Conservation (phyloP, 2,888 invertebrate genomes). For the Pammene fasciana region DNA sequence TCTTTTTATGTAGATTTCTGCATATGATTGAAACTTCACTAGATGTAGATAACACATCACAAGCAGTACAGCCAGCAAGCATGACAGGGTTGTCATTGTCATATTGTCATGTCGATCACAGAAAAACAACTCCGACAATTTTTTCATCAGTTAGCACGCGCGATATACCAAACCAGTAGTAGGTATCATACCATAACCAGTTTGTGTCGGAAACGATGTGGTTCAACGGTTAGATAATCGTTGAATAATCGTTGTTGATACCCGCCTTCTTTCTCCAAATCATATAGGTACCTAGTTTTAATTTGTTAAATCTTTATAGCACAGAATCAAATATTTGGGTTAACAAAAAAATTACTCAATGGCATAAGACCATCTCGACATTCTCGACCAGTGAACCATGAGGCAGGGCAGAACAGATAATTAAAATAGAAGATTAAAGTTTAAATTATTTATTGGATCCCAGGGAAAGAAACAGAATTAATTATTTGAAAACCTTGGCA, state of each 20-base stretch:
- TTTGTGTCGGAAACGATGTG: slow-evolving; percentile 26
- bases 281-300: slow-evolving; percentile 3
- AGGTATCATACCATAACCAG: slow-evolving; percentile 32
- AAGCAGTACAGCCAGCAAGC: neutral
- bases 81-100: neutral
- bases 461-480: too few species aligned
- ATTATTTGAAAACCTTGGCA: neutral
- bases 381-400: neutral
- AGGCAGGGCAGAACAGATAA: neutral
- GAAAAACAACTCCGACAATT: neutral
- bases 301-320: neutral
- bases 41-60: neutral
- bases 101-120: neutral
- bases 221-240: slow-evolving; percentile 39
- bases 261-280: slow-evolving; percentile 24
- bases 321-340: neutral
- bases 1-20: too few species aligned
- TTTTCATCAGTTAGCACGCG: slow-evolving; percentile 55
- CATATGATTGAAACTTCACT: too few species aligned
- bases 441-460: too few species aligned
- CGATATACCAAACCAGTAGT: slow-evolving; percentile 47
- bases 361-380: neutral
- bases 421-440: too few species aligned
- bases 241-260: slow-evolving; percentile 27
- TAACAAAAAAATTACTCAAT: too few species aligned